Percentiles rank a stretch among this genome's conserved stretches.
Conservation (phyloP, 2,888 invertebrate species). For the Erannis defoliaria region DNA sequence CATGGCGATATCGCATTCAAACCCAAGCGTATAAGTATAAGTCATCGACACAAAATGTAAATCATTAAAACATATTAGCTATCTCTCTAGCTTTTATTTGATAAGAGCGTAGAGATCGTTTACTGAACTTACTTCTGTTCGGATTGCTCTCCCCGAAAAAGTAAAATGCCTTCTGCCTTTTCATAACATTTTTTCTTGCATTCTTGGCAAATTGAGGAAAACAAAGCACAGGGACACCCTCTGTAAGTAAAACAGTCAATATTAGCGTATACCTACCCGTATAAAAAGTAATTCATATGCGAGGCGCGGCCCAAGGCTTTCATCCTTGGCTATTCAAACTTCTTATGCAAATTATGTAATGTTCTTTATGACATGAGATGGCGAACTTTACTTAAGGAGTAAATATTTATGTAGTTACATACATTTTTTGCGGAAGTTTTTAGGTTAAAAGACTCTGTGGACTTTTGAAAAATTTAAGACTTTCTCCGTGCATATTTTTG, state of each 20-base stretch:
- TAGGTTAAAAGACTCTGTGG: constrained; percentile 11
- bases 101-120: too few relatives aligned
- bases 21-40: too few relatives aligned
- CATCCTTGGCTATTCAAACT: constrained; percentile 82
- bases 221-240: constrained; percentile 33
- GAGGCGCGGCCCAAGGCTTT: constrained; percentile 78
- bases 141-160: neutral
- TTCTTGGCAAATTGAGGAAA: constrained; percentile 27
- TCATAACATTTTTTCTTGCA: constrained; percentile 3
- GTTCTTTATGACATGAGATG: constrained; percentile 83
- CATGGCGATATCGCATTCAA: too few relatives aligned
- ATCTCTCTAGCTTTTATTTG: too few relatives aligned
- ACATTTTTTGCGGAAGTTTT: constrained; percentile 52
- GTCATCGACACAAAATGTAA: too few relatives aligned
- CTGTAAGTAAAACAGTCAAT: constrained; percentile 69
- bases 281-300: constrained; percentile 83
- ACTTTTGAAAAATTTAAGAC: constrained; percentile 5
- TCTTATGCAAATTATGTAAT: constrained; percentile 85
- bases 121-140: neutral
- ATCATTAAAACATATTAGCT: too few relatives aligned
- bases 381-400: constrained; percentile 81
- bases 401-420: constrained; percentile 75
- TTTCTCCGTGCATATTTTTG: constrained; percentile 2
- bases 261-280: constrained; percentile 60
- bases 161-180: neutral